Conservation (phyloP, 1,140 invertebrate species). For the Sipha flava region DNA sequence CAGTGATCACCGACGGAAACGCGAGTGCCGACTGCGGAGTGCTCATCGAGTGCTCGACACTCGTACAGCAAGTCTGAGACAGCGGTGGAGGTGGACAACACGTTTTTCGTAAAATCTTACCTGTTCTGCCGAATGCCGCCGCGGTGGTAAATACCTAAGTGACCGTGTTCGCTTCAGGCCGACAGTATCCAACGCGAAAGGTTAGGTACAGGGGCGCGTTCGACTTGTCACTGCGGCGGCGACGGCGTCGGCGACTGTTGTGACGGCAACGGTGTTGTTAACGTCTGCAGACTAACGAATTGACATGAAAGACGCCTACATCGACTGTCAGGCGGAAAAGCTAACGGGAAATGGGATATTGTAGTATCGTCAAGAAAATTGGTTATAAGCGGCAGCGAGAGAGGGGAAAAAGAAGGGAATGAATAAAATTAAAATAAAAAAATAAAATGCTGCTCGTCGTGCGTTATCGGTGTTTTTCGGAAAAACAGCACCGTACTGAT, state of each 20-base stretch:
- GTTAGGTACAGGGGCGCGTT: background rate
- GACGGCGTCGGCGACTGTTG: background rate
- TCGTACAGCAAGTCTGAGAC: too few species aligned
- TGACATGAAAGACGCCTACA: background rate
- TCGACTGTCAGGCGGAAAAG: background rate
- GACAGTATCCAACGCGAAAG: background rate
- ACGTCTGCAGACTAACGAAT: background rate
- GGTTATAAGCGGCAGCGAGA: too few species aligned
- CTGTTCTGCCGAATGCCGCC: background rate
- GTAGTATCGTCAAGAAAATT: too few species aligned
- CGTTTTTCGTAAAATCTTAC: background rate
- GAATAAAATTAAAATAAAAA: background rate
- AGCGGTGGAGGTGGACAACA: too few species aligned
- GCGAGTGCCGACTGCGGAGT: too few species aligned
- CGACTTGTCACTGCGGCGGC: background rate
- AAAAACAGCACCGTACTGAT: background rate
- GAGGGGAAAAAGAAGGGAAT: background rate
- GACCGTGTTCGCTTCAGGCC: background rate
- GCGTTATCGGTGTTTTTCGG: slow-evolving; percentile 17
- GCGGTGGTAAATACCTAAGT: background rate
- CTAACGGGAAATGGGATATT: too few species aligned
- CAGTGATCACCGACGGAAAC: too few species aligned
- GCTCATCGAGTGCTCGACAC: too few species aligned
- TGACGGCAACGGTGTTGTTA: background rate
- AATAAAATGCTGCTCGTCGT: background rate